A percentile compares a stretch with the other conserved stretches of the same genome.
Evolutionary conservation across 1,140 invertebrate genomes (phyloP).

Genomic region (Steinernema khuongi): DNA sequence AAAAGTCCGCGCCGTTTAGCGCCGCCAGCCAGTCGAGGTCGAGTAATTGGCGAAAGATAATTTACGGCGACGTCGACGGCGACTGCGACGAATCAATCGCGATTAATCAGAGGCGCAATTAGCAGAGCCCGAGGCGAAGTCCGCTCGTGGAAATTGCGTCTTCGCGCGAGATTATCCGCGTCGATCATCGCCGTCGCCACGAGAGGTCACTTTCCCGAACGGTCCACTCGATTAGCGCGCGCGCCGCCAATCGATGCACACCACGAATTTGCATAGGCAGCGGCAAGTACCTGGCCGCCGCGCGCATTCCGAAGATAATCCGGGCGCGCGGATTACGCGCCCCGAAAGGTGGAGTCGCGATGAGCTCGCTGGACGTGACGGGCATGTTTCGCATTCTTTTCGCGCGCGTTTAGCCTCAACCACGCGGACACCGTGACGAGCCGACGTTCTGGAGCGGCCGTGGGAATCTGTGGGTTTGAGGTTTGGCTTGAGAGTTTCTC

Average conservation of each 20-base stretch:
- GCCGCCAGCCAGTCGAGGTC: neutral
- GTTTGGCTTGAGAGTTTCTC: too few relatives aligned
- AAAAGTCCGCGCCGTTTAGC: neutral
- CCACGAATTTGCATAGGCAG: conserved; percentile 1
- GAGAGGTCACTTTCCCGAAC: too few relatives aligned
- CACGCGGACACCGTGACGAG: too few relatives aligned
- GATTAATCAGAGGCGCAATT: conserved; percentile 4
- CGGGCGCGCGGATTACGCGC: neutral
- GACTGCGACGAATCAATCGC: conserved; percentile 9
- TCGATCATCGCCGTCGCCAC: neutral
- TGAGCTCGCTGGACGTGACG: too few relatives aligned
- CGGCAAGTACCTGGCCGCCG: neutral
- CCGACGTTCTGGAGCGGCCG: too few relatives aligned
- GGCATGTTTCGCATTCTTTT: too few relatives aligned
- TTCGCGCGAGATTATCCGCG: neutral
- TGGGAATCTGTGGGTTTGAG: too few relatives aligned
- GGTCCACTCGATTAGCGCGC: too few relatives aligned
- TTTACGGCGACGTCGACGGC: neutral
- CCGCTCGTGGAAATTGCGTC: neutral
- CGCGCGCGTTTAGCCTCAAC: too few relatives aligned
- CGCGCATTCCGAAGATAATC: neutral
- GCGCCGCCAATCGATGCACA: neutral
- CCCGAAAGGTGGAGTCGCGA: neutral
- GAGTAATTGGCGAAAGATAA: conserved; percentile 6
- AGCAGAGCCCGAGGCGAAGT: neutral